Conservation (phyloP, 53 echinoderm and acorn worm genomes). For the Stichopus horrens region DNA sequence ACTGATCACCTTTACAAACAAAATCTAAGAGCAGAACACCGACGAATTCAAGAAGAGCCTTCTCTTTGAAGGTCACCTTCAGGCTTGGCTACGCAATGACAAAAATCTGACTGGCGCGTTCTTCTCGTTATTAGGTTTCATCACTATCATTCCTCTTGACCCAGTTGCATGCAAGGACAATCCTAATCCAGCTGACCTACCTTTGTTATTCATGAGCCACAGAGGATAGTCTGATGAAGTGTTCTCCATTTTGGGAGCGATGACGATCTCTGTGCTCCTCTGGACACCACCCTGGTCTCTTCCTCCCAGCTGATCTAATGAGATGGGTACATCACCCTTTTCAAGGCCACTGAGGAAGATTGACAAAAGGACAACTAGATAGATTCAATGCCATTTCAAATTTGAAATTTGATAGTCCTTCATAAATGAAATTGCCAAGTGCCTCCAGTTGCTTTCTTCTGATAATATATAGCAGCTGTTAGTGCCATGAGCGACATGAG, state of each 20-base stretch:
- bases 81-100: not conserved
- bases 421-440: no score
- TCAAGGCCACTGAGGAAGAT: slow-evolving; percentile 32
- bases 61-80: slow-evolving; percentile 1
- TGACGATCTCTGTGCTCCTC: slow-evolving; percentile 65
- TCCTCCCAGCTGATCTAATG: slow-evolving; percentile 15
- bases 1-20: no score
- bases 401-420: no score
- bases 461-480: no score
- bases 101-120: no score
- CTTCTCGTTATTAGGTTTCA: not conserved
- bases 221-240: slow-evolving; percentile 1
- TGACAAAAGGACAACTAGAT: not conserved
- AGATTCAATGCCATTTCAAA: not conserved
- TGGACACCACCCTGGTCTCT: slow-evolving; percentile 58
- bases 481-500: no score
- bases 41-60: not conserved
- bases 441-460: no score
- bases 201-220: slow-evolving; percentile 29
- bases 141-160: not conserved
- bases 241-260: slow-evolving; percentile 46
- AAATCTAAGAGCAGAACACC: not conserved
- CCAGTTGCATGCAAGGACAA: no score
- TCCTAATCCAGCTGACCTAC: not conserved
- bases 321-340: slow-evolving; percentile 14